Conservation (phyloP, 2,888 invertebrate genomes). For the Incurvaria masculella region DNA sequence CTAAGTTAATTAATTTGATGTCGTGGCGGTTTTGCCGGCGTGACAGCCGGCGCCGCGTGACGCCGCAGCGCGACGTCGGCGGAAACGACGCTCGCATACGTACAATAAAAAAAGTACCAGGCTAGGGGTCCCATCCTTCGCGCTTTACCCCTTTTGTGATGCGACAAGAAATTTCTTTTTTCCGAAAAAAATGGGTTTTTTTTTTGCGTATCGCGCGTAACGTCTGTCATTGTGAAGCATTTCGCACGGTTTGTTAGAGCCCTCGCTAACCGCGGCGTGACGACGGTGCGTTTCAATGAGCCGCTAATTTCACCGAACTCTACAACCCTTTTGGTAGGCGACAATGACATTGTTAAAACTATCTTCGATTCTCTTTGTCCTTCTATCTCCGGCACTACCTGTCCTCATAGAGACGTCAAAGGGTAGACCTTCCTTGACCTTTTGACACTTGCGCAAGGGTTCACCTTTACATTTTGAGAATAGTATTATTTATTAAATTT, state of each 20-base stretch:
- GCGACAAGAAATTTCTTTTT: slow-evolving; percentile 7
- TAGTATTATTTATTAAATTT: slow-evolving; percentile 33
- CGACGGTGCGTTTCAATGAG: slow-evolving; percentile 44
- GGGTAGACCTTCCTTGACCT: background rate
- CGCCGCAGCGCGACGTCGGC: too few species aligned
- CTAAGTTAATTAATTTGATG: too few species aligned
- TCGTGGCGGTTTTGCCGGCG: too few species aligned
- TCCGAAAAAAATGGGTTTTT: slow-evolving; percentile 14
- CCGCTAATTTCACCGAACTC: slow-evolving; percentile 38
- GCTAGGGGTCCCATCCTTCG: slow-evolving; percentile 26
- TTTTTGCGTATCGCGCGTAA: slow-evolving; percentile 17
- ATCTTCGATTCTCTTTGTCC: slow-evolving; percentile 27
- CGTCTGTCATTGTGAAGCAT: slow-evolving; percentile 29
- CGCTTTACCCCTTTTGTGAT: slow-evolving; percentile 28
- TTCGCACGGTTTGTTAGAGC: slow-evolving; percentile 50
- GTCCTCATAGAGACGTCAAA: slow-evolving; percentile 29
- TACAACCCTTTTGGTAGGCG: slow-evolving; percentile 31
- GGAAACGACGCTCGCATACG: too few species aligned
- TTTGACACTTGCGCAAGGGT: slow-evolving; percentile 23
- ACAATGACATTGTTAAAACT: slow-evolving; percentile 29
- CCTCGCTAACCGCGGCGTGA: slow-evolving; percentile 27
- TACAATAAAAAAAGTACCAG: slow-evolving; percentile 28
- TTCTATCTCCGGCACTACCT: slow-evolving; percentile 33
- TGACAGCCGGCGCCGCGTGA: too few species aligned
- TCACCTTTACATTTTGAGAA: slow-evolving; percentile 23